Conservation (phyloP, 2,113 vertebrate species). For the Setophaga kirtlandii region DNA sequence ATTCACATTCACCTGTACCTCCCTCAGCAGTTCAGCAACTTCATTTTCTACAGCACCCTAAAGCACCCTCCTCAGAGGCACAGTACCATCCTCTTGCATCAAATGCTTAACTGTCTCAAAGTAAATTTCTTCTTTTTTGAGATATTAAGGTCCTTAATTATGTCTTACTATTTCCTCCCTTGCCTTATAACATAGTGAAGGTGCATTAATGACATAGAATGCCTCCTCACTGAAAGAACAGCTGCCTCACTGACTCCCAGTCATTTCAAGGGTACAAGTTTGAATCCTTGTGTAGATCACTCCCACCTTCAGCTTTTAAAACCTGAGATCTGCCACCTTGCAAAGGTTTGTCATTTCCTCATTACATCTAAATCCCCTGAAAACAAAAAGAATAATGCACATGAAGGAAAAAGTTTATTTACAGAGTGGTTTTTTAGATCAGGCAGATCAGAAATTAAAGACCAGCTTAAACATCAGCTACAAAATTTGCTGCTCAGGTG, state of each 20-base stretch:
- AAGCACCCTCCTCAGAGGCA: neutral
- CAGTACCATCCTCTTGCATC: neutral
- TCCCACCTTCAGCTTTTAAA: neutral
- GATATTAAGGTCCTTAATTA: neutral
- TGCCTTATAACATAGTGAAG: neutral
- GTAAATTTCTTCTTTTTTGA: neutral
- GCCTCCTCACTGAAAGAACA: neutral
- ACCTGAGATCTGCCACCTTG: neutral
- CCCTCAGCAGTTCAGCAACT: neutral
- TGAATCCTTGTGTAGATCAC: neutral
- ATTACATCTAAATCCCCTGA: neutral
- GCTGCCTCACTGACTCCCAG: neutral
- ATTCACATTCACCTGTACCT: neutral
- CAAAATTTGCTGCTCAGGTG: neutral
- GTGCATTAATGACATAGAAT: accelerated
- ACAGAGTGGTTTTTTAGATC: neutral
- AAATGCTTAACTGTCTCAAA: neutral
- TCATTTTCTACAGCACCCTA: neutral
- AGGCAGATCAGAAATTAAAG: neutral
- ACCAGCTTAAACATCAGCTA: neutral
- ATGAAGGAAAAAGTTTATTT: neutral
- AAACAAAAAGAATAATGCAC: neutral
- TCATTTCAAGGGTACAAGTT: neutral
- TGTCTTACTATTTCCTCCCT: neutral
- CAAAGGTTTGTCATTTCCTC: neutral